Conservation (phyloP, 2,888 invertebrate genomes). For the Oscheius onirici region DNA sequence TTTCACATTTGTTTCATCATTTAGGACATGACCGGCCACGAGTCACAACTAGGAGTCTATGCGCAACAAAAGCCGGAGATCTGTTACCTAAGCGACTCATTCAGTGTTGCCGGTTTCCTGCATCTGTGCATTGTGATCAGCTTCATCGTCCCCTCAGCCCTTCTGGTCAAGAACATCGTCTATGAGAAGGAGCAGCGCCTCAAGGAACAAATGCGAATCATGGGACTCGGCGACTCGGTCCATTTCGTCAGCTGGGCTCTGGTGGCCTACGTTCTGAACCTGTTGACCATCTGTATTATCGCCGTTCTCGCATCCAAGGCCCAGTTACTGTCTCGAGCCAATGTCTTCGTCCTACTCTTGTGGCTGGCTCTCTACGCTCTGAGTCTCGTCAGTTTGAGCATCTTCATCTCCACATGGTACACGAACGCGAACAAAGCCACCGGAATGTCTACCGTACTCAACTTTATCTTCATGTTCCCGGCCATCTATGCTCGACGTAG, state of each 20-base stretch:
- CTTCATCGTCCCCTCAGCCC: constrained; percentile 74
- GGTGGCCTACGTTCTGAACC: constrained; percentile 74
- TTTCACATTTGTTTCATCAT: no score
- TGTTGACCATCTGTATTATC: no score
- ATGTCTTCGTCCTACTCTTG: constrained; percentile 77
- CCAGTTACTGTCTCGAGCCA: neutral
- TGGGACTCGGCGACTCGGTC: constrained; percentile 76
- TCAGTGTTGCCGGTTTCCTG: constrained; percentile 69
- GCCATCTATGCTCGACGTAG: constrained; percentile 44
- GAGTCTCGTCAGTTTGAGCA: constrained; percentile 62
- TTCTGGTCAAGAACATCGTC: constrained; percentile 75
- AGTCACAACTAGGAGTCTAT: constrained; percentile 76
- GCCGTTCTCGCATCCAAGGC: no score
- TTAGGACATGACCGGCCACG: constrained; percentile 32
- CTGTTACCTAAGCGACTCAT: constrained; percentile 75
- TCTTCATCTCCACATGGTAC: constrained; percentile 76
- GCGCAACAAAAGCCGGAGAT: constrained; percentile 80
- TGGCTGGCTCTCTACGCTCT: constrained; percentile 75
- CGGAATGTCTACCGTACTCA: constrained; percentile 73
- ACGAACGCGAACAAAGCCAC: constrained; percentile 77
- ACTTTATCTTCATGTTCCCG: constrained; percentile 72
- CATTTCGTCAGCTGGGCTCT: constrained; percentile 78
- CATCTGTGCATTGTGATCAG: constrained; percentile 75
- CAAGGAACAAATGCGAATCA: constrained; percentile 76
- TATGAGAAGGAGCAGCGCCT: constrained; percentile 75